Conservation (phyloP, 2,888 invertebrate species). For the Stenotaenia linearis region DNA sequence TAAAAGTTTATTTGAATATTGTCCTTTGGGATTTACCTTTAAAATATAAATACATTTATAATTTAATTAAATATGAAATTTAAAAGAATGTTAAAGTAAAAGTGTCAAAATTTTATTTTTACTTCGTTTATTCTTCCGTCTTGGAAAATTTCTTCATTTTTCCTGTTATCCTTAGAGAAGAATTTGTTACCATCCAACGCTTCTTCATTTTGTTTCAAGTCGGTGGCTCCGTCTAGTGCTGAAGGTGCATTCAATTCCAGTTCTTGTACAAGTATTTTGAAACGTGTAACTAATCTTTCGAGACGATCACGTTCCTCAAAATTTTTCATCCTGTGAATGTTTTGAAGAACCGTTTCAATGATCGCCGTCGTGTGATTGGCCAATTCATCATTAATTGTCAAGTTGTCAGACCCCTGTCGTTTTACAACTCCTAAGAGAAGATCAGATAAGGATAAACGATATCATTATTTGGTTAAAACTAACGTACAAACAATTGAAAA, state of each 20-base stretch:
- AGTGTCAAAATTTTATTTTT: neutral
- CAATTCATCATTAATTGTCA: neutral
- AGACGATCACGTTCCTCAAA: constrained; percentile 13
- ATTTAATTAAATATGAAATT: too few species aligned
- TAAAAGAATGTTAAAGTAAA: neutral
- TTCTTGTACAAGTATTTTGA: constrained; percentile 28
- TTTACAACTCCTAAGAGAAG: neutral
- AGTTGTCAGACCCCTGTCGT: neutral
- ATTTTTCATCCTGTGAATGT: constrained; percentile 26
- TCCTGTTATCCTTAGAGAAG: neutral
- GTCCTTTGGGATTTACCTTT: neutral
- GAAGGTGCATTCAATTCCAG: neutral
- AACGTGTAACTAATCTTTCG: constrained; percentile 27
- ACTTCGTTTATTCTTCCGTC: neutral
- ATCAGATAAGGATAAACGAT: neutral
- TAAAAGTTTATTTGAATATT: neutral
- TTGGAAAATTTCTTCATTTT: neutral
- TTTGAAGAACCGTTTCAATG: constrained; percentile 21
- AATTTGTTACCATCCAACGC: neutral
- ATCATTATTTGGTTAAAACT: neutral
- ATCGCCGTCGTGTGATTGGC: constrained; percentile 27
- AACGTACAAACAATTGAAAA: neutral
- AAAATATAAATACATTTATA: neutral
- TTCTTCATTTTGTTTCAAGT: neutral
- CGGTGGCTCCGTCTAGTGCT: neutral